These are phyloP conservation scores for Echiichthys vipera DNA, from an alignment of 2,797 vertebrate species.

Conservation along the genomic window DNA sequence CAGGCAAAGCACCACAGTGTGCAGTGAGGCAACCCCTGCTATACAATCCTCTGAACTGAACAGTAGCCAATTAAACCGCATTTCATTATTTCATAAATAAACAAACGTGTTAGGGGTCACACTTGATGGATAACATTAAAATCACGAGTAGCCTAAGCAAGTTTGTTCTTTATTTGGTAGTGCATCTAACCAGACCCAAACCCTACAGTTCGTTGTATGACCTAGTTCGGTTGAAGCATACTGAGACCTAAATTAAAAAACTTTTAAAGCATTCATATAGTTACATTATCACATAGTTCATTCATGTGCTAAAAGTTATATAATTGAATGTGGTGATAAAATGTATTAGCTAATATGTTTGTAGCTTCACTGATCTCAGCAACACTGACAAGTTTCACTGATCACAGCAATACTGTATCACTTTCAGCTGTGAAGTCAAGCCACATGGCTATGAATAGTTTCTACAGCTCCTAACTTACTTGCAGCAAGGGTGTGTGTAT, in stretches of 20 bases:
- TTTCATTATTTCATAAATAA: slow-evolving; percentile 12
- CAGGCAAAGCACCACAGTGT: slow-evolving; percentile 22
- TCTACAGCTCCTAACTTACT: not conserved
- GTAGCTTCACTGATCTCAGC: too few species aligned
- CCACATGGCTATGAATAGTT: slow-evolving; percentile 13
- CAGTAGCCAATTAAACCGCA: not conserved
- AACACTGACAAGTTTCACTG: not conserved
- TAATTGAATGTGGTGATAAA: not conserved
- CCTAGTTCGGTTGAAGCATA: not conserved
- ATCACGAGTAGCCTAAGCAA: not conserved
- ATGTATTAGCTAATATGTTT: not conserved
- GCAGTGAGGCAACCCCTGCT: slow-evolving; percentile 19
- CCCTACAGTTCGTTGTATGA: not conserved
- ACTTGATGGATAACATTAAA: not conserved
- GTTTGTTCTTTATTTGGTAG: not conserved
- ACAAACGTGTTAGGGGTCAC: not conserved
- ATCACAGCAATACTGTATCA: slow-evolving; percentile 9
- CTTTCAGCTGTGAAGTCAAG: slow-evolving; percentile 22
- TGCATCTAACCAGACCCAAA: not conserved
- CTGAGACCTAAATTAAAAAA: not conserved
- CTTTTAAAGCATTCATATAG: not conserved
- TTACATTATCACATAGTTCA: too few species aligned
- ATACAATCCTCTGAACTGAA: slow-evolving; percentile 18
- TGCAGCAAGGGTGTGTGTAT: not conserved
- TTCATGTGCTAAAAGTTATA: too few species aligned